Conservation (phyloP, 1,140 invertebrate genomes). For the Drosophila subobscura region DNA sequence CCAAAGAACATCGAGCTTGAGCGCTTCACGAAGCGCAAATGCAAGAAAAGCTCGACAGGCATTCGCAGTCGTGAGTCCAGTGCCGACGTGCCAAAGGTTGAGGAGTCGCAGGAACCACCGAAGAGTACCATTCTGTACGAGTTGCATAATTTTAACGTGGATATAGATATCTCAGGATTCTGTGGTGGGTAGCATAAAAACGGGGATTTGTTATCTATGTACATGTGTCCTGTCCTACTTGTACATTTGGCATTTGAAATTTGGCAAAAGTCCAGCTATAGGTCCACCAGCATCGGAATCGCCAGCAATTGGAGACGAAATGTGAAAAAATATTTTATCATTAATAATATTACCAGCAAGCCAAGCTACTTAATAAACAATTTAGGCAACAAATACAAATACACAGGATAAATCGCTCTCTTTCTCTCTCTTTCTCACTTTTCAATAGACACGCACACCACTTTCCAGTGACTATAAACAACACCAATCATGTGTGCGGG, state of each 20-base stretch:
- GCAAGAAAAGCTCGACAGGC: conserved; percentile 24
- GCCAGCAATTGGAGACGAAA: too few relatives aligned
- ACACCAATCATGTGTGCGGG: too few relatives aligned
- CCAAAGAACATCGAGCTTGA: conserved; percentile 15
- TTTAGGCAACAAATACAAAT: neutral
- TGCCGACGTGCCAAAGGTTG: neutral
- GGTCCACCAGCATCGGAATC: too few relatives aligned
- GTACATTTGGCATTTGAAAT: too few relatives aligned
- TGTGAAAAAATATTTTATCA: too few relatives aligned
- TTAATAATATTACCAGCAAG: too few relatives aligned
- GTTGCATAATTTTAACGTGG: conserved; percentile 43
- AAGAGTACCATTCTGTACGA: conserved; percentile 2
- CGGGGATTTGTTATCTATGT: neutral
- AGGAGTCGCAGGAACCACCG: neutral
- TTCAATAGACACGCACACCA: too few relatives aligned
- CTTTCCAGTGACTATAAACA: too few relatives aligned
- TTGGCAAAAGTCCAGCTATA: too few relatives aligned
- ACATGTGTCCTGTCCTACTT: too few relatives aligned
- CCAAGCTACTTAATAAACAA: too few relatives aligned
- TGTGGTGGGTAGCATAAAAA: conserved; percentile 25
- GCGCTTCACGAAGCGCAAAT: conserved; percentile 34
- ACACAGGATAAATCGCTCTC: neutral
- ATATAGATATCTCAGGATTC: conserved; percentile 23
- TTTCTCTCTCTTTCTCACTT: too few relatives aligned
- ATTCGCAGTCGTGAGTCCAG: conserved; percentile 3